Percentiles rank a stretch among this genome's conserved stretches.
These are phyloP conservation scores for Epinotia brunnichana DNA, from an alignment of 2,888 invertebrate species.

Conservation along the genomic window DNA sequence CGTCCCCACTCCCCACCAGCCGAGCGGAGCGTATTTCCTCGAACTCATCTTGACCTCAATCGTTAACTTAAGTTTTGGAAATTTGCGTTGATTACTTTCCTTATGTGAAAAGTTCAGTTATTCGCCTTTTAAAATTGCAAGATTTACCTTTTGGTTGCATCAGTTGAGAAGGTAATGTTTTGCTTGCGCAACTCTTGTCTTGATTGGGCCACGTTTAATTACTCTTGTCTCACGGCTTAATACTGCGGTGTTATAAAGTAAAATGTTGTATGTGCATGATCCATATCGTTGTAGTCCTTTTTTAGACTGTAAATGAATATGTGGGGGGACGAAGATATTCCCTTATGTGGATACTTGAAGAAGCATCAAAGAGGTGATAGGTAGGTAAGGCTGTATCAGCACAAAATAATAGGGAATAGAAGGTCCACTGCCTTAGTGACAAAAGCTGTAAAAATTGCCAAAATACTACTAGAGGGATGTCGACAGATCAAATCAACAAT, in stretches of 20 bases:
- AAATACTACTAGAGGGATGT: too few species aligned
- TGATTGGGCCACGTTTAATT: constrained; percentile 32
- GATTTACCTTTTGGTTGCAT: constrained; percentile 36
- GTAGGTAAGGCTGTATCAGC: not conserved
- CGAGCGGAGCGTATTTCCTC: constrained; percentile 59
- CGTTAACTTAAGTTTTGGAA: constrained; percentile 44
- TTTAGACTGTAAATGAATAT: not conserved
- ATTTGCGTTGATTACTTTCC: constrained; percentile 34
- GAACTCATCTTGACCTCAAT: constrained; percentile 59
- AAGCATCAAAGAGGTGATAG: not conserved
- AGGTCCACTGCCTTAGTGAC: too few species aligned
- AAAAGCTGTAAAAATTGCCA: too few species aligned
- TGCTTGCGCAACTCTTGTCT: constrained; percentile 32
- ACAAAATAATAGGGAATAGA: too few species aligned
- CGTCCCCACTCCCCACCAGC: constrained; percentile 54
- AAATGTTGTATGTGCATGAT: not conserved
- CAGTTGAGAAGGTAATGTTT: constrained; percentile 26
- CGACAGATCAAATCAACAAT: too few species aligned
- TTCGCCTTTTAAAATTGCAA: constrained; percentile 17
- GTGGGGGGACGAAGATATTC: not conserved
- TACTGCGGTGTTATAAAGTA: not conserved
- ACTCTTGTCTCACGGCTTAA: not conserved
- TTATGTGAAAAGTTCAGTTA: constrained; percentile 36
- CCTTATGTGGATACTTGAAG: not conserved
- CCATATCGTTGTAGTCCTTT: not conserved